These are phyloP conservation scores for Piliocolobus tephrosceles DNA, from an alignment of 2,113 vertebrate genomes.

Conservation along the genomic window DNA sequence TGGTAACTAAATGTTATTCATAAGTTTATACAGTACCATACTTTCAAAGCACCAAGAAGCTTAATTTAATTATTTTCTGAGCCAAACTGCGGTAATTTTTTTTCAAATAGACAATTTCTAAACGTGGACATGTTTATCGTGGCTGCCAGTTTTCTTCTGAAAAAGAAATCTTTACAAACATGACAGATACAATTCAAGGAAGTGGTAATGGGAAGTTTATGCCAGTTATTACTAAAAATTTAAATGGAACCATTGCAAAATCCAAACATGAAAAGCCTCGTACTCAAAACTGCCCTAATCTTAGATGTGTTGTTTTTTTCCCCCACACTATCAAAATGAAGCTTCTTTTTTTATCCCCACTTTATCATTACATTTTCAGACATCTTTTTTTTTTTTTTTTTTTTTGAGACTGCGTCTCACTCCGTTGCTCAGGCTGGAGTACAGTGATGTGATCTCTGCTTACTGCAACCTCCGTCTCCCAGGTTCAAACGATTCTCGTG, in stretches of 20 bases:
- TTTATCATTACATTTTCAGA: not conserved
- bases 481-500: no score
- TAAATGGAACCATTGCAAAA: conserved; percentile 33
- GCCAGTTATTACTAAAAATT: conserved; percentile 10
- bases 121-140: not conserved
- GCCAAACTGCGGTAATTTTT: conserved; percentile 22
- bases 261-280: not conserved
- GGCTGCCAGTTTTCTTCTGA: not conserved
- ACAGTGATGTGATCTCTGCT: no score
- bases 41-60: conserved; percentile 31
- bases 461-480: no score
- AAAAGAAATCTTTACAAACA: conserved; percentile 33
- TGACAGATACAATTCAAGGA: conserved; percentile 29
- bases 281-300: conserved; percentile 13
- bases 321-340: not conserved
- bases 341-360: not conserved
- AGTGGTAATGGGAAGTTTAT: conserved; percentile 35
- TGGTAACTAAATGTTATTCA: conserved; percentile 14
- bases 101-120: conserved; percentile 6
- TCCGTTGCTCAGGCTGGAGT: no score
- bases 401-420: no score
- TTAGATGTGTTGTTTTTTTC: not conserved
- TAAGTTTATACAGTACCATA: conserved; percentile 4
- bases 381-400: not conserved
- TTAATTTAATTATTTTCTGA: conserved; percentile 54